These are phyloP conservation scores for Anguilla marmorata DNA, from an alignment of 2,797 vertebrate genomes.

Conservation along the genomic window DNA sequence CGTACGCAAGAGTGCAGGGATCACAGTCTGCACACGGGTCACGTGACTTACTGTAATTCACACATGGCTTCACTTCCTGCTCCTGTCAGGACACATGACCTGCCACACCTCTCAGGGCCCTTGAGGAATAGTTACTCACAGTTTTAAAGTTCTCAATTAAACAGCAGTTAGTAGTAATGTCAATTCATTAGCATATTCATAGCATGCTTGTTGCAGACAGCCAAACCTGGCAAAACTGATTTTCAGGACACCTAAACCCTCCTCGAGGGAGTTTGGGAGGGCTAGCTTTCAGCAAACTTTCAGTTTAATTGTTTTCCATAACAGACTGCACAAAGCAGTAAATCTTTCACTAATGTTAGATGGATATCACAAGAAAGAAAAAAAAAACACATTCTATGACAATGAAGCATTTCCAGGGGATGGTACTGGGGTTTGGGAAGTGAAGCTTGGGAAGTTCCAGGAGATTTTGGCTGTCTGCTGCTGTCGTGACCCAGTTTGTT, in stretches of 20 bases:
- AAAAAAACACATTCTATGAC: background rate
- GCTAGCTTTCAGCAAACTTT: background rate
- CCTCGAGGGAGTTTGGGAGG: background rate
- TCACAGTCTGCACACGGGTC: background rate
- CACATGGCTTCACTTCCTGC: background rate
- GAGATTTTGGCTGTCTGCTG: background rate
- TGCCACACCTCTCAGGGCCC: background rate
- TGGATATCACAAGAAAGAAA: background rate
- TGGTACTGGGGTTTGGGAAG: background rate
- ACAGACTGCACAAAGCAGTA: background rate
- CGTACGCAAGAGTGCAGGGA: background rate
- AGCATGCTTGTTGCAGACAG: background rate
- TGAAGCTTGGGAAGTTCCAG: background rate
- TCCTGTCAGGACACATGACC: background rate
- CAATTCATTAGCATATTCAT: background rate
- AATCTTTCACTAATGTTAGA: no score
- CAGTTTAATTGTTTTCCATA: background rate
- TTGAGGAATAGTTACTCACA: background rate
- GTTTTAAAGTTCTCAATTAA: background rate
- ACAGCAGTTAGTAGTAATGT: background rate
- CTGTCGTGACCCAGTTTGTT: background rate
- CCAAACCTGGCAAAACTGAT: background rate
- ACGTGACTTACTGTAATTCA: background rate
- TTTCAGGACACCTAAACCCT: background rate
- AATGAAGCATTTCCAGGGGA: background rate